Base-by-base conservation (phyloP, 1,140 invertebrate species). In the Centruroides sculpturatus region DNA sequence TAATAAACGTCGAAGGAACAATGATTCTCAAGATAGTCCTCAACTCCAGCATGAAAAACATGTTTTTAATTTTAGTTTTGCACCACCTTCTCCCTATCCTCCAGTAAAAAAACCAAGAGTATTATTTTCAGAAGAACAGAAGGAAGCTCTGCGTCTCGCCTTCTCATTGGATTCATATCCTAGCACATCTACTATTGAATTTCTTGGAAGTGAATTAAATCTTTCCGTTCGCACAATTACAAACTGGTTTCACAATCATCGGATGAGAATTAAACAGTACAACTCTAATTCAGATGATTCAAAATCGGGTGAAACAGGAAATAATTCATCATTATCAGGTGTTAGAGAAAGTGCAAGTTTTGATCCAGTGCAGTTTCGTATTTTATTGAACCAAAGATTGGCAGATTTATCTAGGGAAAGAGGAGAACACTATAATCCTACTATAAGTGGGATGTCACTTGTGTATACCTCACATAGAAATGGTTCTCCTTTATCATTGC, bases 161-260 rank as follows among this genome's bases (percentile, higher is more conserved):
- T 99, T 97, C 70, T 85, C 87, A 0, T 76, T 98, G 10, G 95
- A 98, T 73, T 92, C 94, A 0, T 98, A 98, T 72, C 96, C 96
- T 0, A 94, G 91, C 71, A 86, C 94, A 63, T 85, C 85, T 6
- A 94, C 92, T 35, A 96, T 98, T 50, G 95, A 98, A 73, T 93
- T 93, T 68, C 78, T 99, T 56, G 92, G 92, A 9, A 81, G 83
- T 13, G 92, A 97, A 72, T 76, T 99, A 7, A 86, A 83, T 11
- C 76, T 99, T n/a, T 91, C 92, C 2, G 87, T 92, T 10, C 81
- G 94, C 65, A 98, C 94, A 49, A 97, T 99, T 62, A 94, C 91
- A 13, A 98, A 99, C 73, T 99, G 95, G 95, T 98, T 98, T 80
- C 95, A 98, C 77, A 99, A 98, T 74, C 93, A 99, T 76, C 83